Percentiles rank a stretch among this genome's conserved stretches.
Evolutionary conservation across 2,113 vertebrate species (phyloP).

Genomic region (Ondatra zibethicus): DNA sequence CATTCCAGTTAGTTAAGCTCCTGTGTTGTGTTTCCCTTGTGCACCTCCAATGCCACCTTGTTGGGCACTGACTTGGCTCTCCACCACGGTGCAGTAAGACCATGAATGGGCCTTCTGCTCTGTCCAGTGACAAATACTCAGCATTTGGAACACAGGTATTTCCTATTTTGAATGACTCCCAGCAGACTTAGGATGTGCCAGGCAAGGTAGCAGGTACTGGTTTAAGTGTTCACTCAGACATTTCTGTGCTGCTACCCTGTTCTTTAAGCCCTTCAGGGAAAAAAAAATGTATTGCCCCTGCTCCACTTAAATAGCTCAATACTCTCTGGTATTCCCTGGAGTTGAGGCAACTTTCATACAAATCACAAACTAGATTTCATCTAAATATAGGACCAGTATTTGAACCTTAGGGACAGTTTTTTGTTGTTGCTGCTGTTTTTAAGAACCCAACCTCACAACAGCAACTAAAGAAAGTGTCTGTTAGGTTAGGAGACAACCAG

Average conservation of each 20-base stretch:
- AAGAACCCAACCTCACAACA: background rate
- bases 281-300: background rate
- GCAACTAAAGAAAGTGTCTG: background rate
- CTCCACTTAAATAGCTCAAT: background rate
- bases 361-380: slow-evolving; percentile 25
- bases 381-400: background rate
- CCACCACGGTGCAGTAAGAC: background rate
- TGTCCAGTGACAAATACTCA: background rate
- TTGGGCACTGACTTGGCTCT: background rate
- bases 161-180: background rate
- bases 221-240: background rate
- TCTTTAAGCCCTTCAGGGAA: background rate
- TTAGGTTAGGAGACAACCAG: background rate
- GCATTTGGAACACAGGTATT: background rate
- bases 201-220: no score
- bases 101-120: background rate
- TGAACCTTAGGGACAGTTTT: background rate
- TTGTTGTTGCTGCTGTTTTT: background rate
- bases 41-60: background rate
- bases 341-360: slow-evolving; percentile 6
- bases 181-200: background rate
- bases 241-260: background rate
- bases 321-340: background rate
- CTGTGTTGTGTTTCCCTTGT: background rate
- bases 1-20: background rate